Conservation (phyloP, 2,888 invertebrate species). For the Eupeodes luniger region DNA sequence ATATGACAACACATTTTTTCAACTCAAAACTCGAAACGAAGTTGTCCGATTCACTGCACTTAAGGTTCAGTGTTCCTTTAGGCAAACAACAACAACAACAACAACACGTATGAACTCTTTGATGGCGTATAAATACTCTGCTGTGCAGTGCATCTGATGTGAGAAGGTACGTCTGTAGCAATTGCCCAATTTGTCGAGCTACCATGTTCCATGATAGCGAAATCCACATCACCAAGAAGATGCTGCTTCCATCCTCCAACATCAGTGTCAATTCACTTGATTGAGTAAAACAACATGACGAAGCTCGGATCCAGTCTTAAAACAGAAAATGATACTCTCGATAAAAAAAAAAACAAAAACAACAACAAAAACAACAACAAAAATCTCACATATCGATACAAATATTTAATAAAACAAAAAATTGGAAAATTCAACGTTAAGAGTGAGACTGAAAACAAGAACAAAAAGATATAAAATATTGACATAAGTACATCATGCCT, state of each 20-base stretch:
- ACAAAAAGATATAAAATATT: not conserved
- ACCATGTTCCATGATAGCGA: constrained; percentile 27
- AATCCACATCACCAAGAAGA: not conserved
- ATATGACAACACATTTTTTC: not conserved
- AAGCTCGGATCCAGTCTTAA: constrained; percentile 27
- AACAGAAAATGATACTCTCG: constrained; percentile 11
- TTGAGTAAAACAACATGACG: constrained; percentile 67
- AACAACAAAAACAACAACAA: constrained; percentile 17
- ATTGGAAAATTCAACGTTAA: not conserved
- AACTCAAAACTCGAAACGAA: not conserved
- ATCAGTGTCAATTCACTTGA: constrained; percentile 69
- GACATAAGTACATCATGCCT: constrained; percentile 52
- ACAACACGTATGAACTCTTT: not conserved
- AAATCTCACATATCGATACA: constrained; percentile 42
- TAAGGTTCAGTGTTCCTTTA: constrained; percentile 37
- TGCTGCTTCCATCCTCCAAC: not conserved
- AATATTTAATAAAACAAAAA: constrained; percentile 9
- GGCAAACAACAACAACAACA: constrained; percentile 12
- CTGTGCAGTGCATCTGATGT: not conserved
- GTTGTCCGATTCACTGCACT: constrained; percentile 2
- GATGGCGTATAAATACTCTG: not conserved
- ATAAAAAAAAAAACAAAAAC: not conserved
- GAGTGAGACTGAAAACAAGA: not conserved
- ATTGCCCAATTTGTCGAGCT: constrained; percentile 66
- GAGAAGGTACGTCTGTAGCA: constrained; percentile 26